These are phyloP conservation scores for Sympetrum striolatum DNA, from an alignment of 2,888 invertebrate genomes.

Conservation along the genomic window DNA sequence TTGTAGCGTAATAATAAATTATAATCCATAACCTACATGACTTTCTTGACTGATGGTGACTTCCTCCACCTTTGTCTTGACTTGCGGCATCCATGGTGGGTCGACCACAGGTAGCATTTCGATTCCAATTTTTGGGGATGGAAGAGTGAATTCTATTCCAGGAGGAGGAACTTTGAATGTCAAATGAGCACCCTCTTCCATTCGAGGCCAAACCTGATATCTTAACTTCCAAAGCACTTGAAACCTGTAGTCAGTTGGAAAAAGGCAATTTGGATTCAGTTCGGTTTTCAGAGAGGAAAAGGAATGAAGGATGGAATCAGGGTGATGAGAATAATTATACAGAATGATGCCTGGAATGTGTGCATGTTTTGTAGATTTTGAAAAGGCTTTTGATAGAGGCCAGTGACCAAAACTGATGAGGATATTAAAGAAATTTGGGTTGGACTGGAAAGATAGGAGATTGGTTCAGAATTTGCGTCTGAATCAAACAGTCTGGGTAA, in stretches of 20 bases:
- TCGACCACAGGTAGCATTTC: conserved; percentile 94
- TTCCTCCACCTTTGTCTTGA: conserved; percentile 98
- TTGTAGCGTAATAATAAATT: conserved; percentile 17
- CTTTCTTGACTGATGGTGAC: conserved; percentile 97
- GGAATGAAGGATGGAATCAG: no score
- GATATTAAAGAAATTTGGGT: no score
- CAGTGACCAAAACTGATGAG: no score
- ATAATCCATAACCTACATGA: conserved; percentile 70
- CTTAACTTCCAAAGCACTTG: conserved; percentile 96
- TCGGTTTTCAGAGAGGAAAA: no score
- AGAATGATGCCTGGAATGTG: no score
- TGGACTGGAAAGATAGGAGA: no score
- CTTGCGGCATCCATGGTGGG: conserved; percentile 98
- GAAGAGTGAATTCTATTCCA: conserved; percentile 97
- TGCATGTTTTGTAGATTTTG: no score
- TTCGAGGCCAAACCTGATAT: conserved; percentile 98
- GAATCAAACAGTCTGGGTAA: no score
- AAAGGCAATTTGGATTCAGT: no score
- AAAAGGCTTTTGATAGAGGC: no score
- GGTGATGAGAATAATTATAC: no score
- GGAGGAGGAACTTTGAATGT: conserved; percentile 99
- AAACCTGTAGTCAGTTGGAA: conserved; percentile 65
- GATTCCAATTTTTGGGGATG: conserved; percentile 98
- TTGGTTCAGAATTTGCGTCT: no score
- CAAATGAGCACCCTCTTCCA: conserved; percentile 97